Evolutionary conservation across 2,888 invertebrate species (phyloP), one percentile per base, ranked within the genome.

Genomic region (Hirudinaria manillensis): DNA sequence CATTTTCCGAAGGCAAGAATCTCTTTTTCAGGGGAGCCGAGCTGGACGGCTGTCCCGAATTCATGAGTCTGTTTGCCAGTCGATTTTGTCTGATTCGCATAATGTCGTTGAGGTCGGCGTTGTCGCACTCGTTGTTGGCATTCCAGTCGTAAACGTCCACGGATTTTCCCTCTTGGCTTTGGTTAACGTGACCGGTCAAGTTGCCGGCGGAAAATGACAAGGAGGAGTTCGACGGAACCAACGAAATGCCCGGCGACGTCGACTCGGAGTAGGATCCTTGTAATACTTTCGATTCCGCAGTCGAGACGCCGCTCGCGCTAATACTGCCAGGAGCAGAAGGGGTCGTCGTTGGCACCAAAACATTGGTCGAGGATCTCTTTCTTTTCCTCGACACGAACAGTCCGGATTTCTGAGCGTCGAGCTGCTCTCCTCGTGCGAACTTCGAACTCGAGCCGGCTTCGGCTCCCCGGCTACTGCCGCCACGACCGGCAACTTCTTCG

Each of bases 111-210:
- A 73, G 65, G 16, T 73, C 27, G 13, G 4, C n/a, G n/a, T 45
- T 45, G n/a, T 73, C 73, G 45, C 61, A 32, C n/a, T 73, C 73
- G 65, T 73, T 73, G n/a, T 65, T 68, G 6, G 68, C 36, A 36
- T 73, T 73, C 73, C 73, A 73, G 45, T 73, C 73, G 38, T 73
- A 73, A 24, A 73, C 45, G 55, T 73, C 73, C 21, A 73, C n/a
- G 36, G 29, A n/a, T 34, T 68, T 68, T 32, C 61, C 61, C 24
- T 45, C 45, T 10, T 45, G 45, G 45, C 45, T 45, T 45, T 45
- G 45, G 45, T 45, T 45, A 45, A 16, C 1, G 45, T 45, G 45
- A 45, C 45, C 45, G 45, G 45, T 45, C 45, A 45, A 10, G 1
- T 10, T 4, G 45, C 4, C 13, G 45, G 45, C 10, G 45, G 45